Evolutionary conservation across 2,888 invertebrate species (phyloP).

Genomic region (Phlogophora meticulosa): DNA sequence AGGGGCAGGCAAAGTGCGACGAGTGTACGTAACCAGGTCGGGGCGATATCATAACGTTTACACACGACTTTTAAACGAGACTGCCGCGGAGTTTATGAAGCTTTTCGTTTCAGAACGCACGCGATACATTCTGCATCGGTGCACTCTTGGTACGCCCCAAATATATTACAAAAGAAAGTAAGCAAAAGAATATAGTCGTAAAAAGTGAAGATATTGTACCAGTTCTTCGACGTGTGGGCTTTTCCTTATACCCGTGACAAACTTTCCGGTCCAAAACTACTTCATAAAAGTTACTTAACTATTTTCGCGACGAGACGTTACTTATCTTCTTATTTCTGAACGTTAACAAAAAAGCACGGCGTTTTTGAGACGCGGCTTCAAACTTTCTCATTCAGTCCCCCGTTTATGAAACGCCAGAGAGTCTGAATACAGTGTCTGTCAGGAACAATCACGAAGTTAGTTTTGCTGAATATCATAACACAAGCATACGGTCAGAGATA

Average conservation of each 20-base stretch:
- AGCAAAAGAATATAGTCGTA: constrained; percentile 4
- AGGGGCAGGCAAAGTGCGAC: constrained; percentile 86
- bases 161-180: constrained; percentile 9
- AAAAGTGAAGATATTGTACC: constrained; percentile 17
- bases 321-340: constrained; percentile 53
- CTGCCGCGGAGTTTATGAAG: constrained; percentile 77
- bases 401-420: constrained; percentile 33
- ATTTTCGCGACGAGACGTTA: constrained; percentile 51
- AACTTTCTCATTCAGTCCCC: constrained; percentile 46
- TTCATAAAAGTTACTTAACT: constrained; percentile 57
- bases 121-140: constrained; percentile 62
- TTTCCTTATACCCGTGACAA: constrained; percentile 31
- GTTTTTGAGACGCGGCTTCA: constrained; percentile 42
- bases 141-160: constrained; percentile 39
- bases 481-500: constrained; percentile 45
- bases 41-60: constrained; percentile 86
- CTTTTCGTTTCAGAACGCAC: constrained; percentile 74
- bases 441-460: constrained; percentile 37
- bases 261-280: constrained; percentile 53
- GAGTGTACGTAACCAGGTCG: constrained; percentile 86
- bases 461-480: constrained; percentile 48
- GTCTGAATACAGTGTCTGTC: constrained; percentile 26
- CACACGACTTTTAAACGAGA: constrained; percentile 84
- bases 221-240: constrained; percentile 17
- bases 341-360: constrained; percentile 43